phyloP scores from a whole-genome alignment of 2,113 vertebrate genomes.

The Piaya cayana region DNA sequence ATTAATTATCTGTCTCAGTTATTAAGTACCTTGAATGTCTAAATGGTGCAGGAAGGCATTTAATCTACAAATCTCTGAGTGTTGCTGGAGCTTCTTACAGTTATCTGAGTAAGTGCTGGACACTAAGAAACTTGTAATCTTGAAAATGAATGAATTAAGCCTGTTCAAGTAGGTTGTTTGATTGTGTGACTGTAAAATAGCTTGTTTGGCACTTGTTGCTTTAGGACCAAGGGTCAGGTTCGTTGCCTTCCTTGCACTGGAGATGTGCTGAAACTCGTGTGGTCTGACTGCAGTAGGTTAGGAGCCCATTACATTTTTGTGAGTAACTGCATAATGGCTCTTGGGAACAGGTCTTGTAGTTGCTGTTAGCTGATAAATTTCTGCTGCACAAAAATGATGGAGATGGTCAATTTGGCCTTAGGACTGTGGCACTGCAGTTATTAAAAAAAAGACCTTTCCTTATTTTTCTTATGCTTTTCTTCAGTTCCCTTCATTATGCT shows the following conservation, averaged over 20 bases:
- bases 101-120: background rate
- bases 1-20: constrained; percentile 53
- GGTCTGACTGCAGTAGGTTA: background rate
- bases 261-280: background rate
- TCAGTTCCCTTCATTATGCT: background rate
- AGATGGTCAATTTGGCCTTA: background rate
- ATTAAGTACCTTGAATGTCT: constrained; percentile 54
- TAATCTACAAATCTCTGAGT: constrained; percentile 27
- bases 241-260: background rate
- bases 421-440: background rate
- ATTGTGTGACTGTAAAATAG: background rate
- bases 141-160: background rate
- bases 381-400: background rate
- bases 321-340: background rate
- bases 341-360: background rate
- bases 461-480: background rate
- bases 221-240: constrained; percentile 11
- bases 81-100: background rate
- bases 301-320: background rate
- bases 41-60: constrained; percentile 51
- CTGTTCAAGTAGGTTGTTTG: background rate
- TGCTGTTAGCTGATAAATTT: background rate
- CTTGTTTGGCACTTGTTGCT: constrained; percentile 11
- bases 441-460: background rate
- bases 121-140: background rate